Percentiles rank a stretch among this genome's conserved stretches.
phyloP scores from a whole-genome alignment of 2,888 invertebrate species.

The Synanthedon myopaeformis region DNA sequence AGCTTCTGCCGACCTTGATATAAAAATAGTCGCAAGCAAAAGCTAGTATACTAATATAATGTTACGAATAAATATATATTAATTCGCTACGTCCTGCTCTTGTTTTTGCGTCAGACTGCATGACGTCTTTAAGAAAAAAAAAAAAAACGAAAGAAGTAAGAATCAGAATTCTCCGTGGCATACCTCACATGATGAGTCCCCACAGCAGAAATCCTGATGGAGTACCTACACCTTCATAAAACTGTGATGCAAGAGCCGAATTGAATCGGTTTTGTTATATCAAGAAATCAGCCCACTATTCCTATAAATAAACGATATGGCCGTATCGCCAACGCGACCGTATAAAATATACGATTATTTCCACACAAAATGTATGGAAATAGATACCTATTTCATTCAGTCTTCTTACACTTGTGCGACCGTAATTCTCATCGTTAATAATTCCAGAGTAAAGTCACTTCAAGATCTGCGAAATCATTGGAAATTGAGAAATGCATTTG shows the following conservation, averaged over 20 bases:
- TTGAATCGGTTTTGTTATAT: constrained; percentile 33
- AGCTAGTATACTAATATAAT: too few relatives aligned
- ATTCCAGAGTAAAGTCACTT: constrained; percentile 52
- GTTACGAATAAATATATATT: too few relatives aligned
- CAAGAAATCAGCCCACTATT: constrained; percentile 36
- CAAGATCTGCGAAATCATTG: constrained; percentile 55
- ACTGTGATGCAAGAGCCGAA: constrained; percentile 15
- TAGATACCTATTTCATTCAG: constrained; percentile 27
- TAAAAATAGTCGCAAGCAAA: too few relatives aligned
- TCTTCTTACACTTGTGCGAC: constrained; percentile 41
- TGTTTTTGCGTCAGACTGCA: too few relatives aligned
- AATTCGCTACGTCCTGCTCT: too few relatives aligned
- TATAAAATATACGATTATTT: constrained; percentile 13
- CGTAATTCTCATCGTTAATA: constrained; percentile 49
- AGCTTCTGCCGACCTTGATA: too few relatives aligned
- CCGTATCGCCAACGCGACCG: constrained; percentile 28
- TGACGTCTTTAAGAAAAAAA: too few relatives aligned
- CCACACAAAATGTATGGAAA: constrained; percentile 9
- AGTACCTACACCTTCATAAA: too few relatives aligned
- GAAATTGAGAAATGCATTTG: constrained; percentile 19
- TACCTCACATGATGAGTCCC: too few relatives aligned
- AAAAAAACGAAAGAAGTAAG: too few relatives aligned
- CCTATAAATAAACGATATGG: constrained; percentile 32
- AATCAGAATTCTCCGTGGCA: too few relatives aligned
- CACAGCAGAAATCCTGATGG: too few relatives aligned